Evolutionary conservation across 2,888 invertebrate genomes (phyloP).

Genomic region (Eilema caniola): DNA sequence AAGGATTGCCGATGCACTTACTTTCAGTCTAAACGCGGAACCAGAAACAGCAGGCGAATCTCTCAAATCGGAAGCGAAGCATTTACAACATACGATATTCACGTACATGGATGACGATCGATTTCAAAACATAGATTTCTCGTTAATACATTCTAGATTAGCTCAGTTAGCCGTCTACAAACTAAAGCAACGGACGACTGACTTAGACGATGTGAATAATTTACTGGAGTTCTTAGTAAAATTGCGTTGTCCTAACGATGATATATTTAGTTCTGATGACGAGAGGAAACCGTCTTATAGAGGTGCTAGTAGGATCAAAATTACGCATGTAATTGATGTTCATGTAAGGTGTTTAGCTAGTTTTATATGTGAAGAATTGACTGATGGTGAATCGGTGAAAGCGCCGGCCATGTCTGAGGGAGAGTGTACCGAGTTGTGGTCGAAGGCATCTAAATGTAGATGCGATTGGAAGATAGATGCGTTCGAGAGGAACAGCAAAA

Average conservation of each 20-base stretch:
- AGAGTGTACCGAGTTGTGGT: slow-evolving; percentile 88
- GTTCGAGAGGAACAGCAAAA: slow-evolving; percentile 82
- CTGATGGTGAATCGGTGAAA: slow-evolving; percentile 68
- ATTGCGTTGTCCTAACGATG: slow-evolving; percentile 79
- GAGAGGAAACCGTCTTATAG: slow-evolving; percentile 72
- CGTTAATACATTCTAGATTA: slow-evolving; percentile 89
- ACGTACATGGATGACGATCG: slow-evolving; percentile 90
- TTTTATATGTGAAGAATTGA: slow-evolving; percentile 78
- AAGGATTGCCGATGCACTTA: slow-evolving; percentile 89
- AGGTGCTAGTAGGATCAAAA: slow-evolving; percentile 68
- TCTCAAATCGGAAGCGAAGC: slow-evolving; percentile 89
- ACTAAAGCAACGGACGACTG: slow-evolving; percentile 79
- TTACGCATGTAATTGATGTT: slow-evolving; percentile 68
- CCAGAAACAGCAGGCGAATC: slow-evolving; percentile 86
- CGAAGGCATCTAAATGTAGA: slow-evolving; percentile 84
- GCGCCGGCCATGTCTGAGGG: slow-evolving; percentile 86
- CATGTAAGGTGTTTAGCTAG: slow-evolving; percentile 80
- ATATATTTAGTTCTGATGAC: slow-evolving; percentile 88
- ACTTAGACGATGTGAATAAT: slow-evolving; percentile 75
- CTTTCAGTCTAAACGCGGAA: slow-evolving; percentile 85
- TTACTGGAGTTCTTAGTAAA: slow-evolving; percentile 75
- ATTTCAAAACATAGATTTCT: slow-evolving; percentile 89
- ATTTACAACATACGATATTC: slow-evolving; percentile 89
- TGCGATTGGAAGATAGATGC: slow-evolving; percentile 88
- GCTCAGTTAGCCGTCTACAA: slow-evolving; percentile 88